A percentile compares a stretch with the other conserved stretches of the same genome.
Evolutionary conservation across 2,888 invertebrate genomes (phyloP).

Genomic region (Incurvaria masculella): DNA sequence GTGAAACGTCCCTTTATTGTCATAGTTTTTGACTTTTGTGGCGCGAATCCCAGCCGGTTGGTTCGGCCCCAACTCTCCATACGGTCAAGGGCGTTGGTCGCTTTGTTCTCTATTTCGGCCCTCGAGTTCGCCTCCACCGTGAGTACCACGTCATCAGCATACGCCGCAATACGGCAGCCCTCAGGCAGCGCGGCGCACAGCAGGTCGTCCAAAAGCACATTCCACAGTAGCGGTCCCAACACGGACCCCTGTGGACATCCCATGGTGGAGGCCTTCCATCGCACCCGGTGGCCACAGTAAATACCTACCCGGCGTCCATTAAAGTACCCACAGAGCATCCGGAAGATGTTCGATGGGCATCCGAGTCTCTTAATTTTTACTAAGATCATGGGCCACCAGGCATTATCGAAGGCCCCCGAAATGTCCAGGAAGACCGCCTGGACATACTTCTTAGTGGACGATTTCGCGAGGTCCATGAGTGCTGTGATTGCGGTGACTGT

Average conservation of each 20-base stretch:
- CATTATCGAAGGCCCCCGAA: slow-evolving; percentile 22
- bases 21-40: neutral
- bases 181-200: slow-evolving; percentile 13
- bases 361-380: slow-evolving; percentile 17
- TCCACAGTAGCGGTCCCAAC: slow-evolving; percentile 14
- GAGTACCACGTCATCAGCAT: slow-evolving; percentile 19
- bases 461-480: neutral
- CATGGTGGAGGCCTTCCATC: slow-evolving; percentile 16
- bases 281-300: slow-evolving; percentile 10
- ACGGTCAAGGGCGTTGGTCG: too few species aligned
- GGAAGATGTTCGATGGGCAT: slow-evolving; percentile 17
- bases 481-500: slow-evolving; percentile 18
- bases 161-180: slow-evolving; percentile 13
- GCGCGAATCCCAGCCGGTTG: neutral
- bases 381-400: slow-evolving; percentile 25
- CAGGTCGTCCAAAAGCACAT: slow-evolving; percentile 18
- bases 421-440: slow-evolving; percentile 21
- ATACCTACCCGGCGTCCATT: slow-evolving; percentile 13
- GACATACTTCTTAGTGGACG: slow-evolving; percentile 14
- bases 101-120: slow-evolving; percentile 13
- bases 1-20: neutral
- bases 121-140: slow-evolving; percentile 14
- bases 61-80: too few species aligned
- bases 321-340: slow-evolving; percentile 19
- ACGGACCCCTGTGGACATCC: slow-evolving; percentile 19